Base-by-base conservation (phyloP, 2,113 vertebrate genomes). In the Ictalurus punctatus region DNA sequence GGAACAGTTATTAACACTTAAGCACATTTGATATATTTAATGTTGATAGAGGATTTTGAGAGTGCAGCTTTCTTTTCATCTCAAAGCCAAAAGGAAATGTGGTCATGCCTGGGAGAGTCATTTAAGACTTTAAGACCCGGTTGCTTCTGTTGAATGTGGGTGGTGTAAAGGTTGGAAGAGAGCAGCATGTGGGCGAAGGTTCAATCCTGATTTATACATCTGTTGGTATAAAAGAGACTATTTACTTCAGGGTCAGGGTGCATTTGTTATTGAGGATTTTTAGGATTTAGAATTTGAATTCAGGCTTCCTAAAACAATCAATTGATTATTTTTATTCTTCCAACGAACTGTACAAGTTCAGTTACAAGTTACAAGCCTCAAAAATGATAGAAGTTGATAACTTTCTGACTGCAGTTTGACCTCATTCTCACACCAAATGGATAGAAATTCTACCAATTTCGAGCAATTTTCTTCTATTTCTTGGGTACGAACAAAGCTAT, bases 131-230 rank as follows among this genome's bases (percentile, higher is more conserved):
- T 88, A 37, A 56, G 69, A 30, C 86, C 80, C 13, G 34, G n/a
- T 16, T 40, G 83, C 34, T 81, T 6, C 37, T 81, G 82, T 71
- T 40, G 65, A 21, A 78, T 40, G 89, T 88, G 83, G 86, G 89
- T 52, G 86, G 89, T 63, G 21, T 58, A 85, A 76, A 85, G 30
- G 37, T 61, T 40, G 76, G 65, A 56, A 34, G 63, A 85, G 76
- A 90, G 54, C 83, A 86, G 74, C 58, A 82, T 37, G 89, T 90
- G 83, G 86, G 87, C 79, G 89, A 88, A 56, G 76, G 83, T 85
- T 74, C 69, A 54, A 63, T 90, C 65, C 78, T 88, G 74, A 85
- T 87, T 90, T 85, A 82, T 88, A 65, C 83, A 67, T 83, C 48
- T 71, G 83, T 30, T 25, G 65, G 79, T 52, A 30, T 12, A 54